Percentiles rank a stretch among this genome's conserved stretches.
These are phyloP conservation scores for Microcebus griseorufus DNA, from an alignment of 2,113 vertebrate genomes.

Conservation along the genomic window DNA sequence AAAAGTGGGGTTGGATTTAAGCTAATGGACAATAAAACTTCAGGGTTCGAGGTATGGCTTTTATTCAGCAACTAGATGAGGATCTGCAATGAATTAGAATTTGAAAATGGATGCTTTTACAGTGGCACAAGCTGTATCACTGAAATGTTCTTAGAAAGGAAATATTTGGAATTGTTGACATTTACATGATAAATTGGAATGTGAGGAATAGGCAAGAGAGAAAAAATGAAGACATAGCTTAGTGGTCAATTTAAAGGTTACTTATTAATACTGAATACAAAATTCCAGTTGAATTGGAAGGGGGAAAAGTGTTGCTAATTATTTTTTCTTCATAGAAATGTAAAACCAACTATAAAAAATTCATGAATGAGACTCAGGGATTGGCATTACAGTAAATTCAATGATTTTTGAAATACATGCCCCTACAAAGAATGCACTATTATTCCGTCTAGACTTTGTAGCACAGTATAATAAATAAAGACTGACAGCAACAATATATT, in stretches of 20 bases:
- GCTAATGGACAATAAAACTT: slow-evolving; percentile 41
- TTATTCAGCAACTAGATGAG: neutral
- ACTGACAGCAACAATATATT: slow-evolving; percentile 64
- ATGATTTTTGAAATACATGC: slow-evolving; percentile 61
- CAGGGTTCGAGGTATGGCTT: neutral
- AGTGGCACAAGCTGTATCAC: neutral
- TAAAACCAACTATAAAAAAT: slow-evolving; percentile 71
- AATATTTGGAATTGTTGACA: slow-evolving; percentile 40
- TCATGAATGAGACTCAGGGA: slow-evolving; percentile 52
- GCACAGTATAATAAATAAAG: slow-evolving; percentile 70
- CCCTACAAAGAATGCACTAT: slow-evolving; percentile 64
- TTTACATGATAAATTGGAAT: slow-evolving; percentile 16
- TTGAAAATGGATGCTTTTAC: slow-evolving; percentile 24
- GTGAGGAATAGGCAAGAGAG: neutral
- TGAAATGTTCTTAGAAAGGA: slow-evolving; percentile 15
- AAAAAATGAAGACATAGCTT: neutral
- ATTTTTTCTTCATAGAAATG: slow-evolving; percentile 39
- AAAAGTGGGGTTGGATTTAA: slow-evolving; percentile 11
- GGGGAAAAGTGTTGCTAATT: neutral
- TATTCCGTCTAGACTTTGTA: slow-evolving; percentile 72
- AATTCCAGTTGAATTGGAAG: neutral
- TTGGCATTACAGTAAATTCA: slow-evolving; percentile 49
- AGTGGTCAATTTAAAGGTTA: slow-evolving; percentile 3
- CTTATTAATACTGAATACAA: neutral
- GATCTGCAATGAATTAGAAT: slow-evolving; percentile 26